Base-by-base conservation (phyloP, 2,113 vertebrate genomes). In the Megaceryle torquata region DNA sequence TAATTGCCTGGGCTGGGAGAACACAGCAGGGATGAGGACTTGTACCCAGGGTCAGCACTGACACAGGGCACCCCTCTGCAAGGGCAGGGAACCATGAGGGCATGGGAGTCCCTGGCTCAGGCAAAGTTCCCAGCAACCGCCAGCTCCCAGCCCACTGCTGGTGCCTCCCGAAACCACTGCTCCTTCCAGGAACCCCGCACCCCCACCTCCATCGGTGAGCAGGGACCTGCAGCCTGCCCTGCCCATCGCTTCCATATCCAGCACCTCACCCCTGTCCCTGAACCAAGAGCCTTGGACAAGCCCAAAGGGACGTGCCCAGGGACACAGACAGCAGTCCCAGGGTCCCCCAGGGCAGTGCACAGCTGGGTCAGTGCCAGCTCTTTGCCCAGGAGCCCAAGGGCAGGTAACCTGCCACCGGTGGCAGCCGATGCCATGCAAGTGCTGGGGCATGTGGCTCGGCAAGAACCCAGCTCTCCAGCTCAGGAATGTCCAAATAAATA, bases 401-500 rank as follows among this genome's bases (percentile, higher is more conserved):
- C 78, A 70, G 53, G 10, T 28, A 88, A 96, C 86, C 86, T 91
- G 91, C 57, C 0, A 1, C 63, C 2, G 4, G 65, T 46, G 67
- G 54, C 25, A n/a, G 71, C 51, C n/a, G 6, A 10, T 3, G 2
- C 70, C 11, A 1, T 41, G 81, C 67, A 87, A 93, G 84, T 29
- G 70, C 85, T 50, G 56, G 50, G 92, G 54, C 70, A 9, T 6
- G 59, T 5, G 18, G 84, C 65, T 88, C 53, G 1, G 85, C 86
- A 61, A 60, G 6, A 71, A 56, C 89, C 91, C 89, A 92, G 88
- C 89, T 93, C 89, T 95, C 89, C 92, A 67, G 90, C 90, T 91
- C 80, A 94, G 95, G 96, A 96, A 95, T 95, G 93, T 93, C 94
- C 96, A 95, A 96, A 95, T 96, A 97, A 97, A 97, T 96, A 96